Evolutionary conservation across 1,140 invertebrate species (phyloP).

Genomic region (Temnothorax nylanderi): DNA sequence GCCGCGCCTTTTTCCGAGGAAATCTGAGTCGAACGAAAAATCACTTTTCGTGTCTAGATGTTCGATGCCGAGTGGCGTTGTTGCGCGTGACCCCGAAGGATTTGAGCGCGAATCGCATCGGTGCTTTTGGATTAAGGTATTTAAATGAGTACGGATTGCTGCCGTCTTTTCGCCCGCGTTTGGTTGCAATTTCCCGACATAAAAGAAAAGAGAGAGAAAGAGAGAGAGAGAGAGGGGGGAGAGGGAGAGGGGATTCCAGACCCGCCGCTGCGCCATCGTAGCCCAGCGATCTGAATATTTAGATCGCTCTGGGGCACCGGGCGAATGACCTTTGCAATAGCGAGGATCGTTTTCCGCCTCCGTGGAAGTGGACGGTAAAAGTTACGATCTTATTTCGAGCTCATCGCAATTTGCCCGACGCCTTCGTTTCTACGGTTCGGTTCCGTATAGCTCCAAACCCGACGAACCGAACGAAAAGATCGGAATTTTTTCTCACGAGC

Average conservation of each 20-base stretch:
- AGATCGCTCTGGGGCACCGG: conserved; percentile 65
- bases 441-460: not conserved
- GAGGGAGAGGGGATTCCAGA: not conserved
- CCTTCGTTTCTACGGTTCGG: conserved; percentile 17
- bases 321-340: conserved; percentile 49
- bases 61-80: conserved; percentile 1
- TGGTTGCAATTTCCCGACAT: conserved; percentile 56
- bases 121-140: conserved; percentile 67
- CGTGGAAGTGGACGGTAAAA: conserved; percentile 49
- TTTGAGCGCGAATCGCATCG: conserved; percentile 60
- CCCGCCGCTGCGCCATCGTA: not conserved
- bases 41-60: conserved; percentile 47
- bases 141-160: conserved; percentile 50
- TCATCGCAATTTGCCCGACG: conserved; percentile 35
- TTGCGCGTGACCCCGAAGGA: conserved; percentile 33
- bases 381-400: conserved; percentile 64
- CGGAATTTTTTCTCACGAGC: conserved; percentile 9
- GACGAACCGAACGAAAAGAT: conserved; percentile 37
- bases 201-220: not conserved
- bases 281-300: conserved; percentile 74
- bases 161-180: conserved; percentile 11
- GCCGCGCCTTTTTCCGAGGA: conserved; percentile 6
- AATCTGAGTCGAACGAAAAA: conserved; percentile 31
- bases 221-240: not conserved
- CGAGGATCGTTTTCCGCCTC: conserved; percentile 61